Conservation (phyloP, 2,113 vertebrate species). For the Perccottus glenii region DNA sequence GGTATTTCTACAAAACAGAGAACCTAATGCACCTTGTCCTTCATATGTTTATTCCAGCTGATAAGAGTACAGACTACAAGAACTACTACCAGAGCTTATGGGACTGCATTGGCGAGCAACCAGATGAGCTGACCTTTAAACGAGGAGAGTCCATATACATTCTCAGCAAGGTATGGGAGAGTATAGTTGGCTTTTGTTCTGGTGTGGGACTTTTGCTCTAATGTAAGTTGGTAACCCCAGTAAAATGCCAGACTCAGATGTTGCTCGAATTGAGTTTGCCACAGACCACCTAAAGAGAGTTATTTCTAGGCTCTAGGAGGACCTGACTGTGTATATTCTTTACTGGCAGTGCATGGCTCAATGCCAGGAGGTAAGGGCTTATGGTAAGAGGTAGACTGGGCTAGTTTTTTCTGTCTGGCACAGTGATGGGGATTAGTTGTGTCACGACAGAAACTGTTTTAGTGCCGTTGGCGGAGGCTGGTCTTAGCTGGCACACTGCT, state of each 20-base stretch:
- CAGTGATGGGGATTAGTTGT: conserved; percentile 75
- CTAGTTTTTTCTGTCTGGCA: conserved; percentile 45
- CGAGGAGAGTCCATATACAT: conserved; percentile 95
- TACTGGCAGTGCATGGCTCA: conserved; percentile 66
- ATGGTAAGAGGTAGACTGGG: conserved; percentile 40
- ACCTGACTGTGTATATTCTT: conserved; percentile 56
- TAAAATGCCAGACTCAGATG: conserved; percentile 17
- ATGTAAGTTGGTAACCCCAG: conserved; percentile 13
- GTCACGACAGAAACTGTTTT: conserved; percentile 79
- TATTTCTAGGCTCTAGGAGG: conserved; percentile 55
- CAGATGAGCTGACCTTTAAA: conserved; percentile 93
- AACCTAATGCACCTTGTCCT: not conserved
- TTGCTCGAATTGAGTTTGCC: conserved; percentile 26
- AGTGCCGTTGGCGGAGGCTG: conserved; percentile 67
- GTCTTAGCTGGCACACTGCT: conserved; percentile 63
- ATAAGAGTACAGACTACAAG: conserved; percentile 87
- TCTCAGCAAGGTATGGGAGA: conserved; percentile 89
- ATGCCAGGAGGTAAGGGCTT: conserved; percentile 53
- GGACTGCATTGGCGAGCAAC: conserved; percentile 87
- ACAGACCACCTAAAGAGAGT: conserved; percentile 63
- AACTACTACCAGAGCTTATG: conserved; percentile 95
- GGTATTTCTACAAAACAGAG: not conserved
- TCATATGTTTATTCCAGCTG: conserved; percentile 64
- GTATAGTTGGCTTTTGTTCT: not conserved
- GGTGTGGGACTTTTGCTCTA: conserved; percentile 16